Conservation (phyloP, 2,888 invertebrate species). For the Orthosia incerta region DNA sequence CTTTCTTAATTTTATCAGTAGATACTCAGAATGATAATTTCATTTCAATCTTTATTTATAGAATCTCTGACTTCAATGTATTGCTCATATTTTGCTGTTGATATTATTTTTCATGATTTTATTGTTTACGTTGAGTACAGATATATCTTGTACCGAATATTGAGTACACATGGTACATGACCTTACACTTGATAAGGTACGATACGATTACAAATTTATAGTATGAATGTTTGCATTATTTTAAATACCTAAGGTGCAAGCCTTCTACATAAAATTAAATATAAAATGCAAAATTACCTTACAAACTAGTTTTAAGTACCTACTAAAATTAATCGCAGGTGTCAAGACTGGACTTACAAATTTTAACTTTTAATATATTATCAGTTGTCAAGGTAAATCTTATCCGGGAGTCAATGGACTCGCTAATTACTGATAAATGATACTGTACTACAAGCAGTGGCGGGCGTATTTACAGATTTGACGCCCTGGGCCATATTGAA, state of each 20-base stretch:
- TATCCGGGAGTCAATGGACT: constrained; percentile 8
- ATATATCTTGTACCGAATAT: constrained; percentile 11
- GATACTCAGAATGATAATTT: neutral
- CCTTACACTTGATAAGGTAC: constrained; percentile 14
- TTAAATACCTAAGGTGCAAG: neutral
- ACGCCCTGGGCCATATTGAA: too few relatives aligned
- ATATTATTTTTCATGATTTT: neutral
- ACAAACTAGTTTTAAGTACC: neutral
- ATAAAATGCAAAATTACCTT: neutral
- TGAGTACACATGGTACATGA: constrained; percentile 10
- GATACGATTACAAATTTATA: neutral
- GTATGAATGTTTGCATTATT: constrained; percentile 3
- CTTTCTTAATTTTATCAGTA: neutral
- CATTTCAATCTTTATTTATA: neutral
- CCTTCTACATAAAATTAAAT: neutral
- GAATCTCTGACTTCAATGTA: neutral
- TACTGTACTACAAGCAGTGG: neutral
- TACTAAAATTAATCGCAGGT: neutral
- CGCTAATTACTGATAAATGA: constrained; percentile 31
- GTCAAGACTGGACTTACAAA: neutral
- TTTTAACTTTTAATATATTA: constrained; percentile 5
- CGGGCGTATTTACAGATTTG: too few relatives aligned
- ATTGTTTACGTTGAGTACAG: constrained; percentile 15
- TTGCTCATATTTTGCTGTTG: neutral
- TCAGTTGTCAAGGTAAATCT: constrained; percentile 30